Percentiles rank a stretch among this genome's conserved stretches.
These are phyloP conservation scores for Cossypha caffra DNA, from an alignment of 2,797 vertebrate species.

Conservation along the genomic window DNA sequence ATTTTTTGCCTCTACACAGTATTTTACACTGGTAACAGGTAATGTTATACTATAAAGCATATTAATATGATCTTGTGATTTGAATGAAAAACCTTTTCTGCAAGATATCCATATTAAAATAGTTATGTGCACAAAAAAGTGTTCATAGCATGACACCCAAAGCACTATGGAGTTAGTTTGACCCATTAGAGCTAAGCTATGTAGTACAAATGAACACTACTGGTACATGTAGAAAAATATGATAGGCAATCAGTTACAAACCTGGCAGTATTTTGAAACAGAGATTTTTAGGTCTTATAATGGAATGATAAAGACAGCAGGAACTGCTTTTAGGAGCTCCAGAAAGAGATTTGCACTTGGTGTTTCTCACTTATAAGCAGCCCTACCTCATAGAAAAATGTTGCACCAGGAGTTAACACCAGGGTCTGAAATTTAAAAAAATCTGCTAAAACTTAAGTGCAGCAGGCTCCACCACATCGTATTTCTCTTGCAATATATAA, in stretches of 20 bases:
- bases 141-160: constrained; percentile 58
- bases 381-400: background rate
- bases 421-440: constrained; percentile 30
- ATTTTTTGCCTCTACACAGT: constrained; percentile 32
- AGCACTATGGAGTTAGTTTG: constrained; percentile 38
- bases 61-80: constrained; percentile 29
- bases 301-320: constrained; percentile 74
- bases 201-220: constrained; percentile 67
- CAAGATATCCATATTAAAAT: constrained; percentile 51
- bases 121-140: constrained; percentile 55
- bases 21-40: constrained; percentile 56
- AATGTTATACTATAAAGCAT: constrained; percentile 36
- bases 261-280: constrained; percentile 75
- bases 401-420: constrained; percentile 14
- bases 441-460: constrained; percentile 35
- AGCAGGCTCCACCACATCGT: constrained; percentile 27
- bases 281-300: constrained; percentile 55
- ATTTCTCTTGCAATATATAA: constrained; percentile 64
- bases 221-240: constrained; percentile 70
- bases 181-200: constrained; percentile 21
- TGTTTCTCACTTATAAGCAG: constrained; percentile 17
- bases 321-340: constrained; percentile 44
- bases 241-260: constrained; percentile 74
- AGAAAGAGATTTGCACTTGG: constrained; percentile 15
- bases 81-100: constrained; percentile 39